A percentile compares a stretch with the other conserved stretches of the same genome.
Conservation (phyloP, 2,113 vertebrate genomes). For the cat (Felis catus) region F.catus_Fca126_mat1.0 CM031428.1:13057001-13057500, state of each 20-base stretch:
- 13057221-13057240: neutral
- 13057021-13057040: conserved; percentile 18
- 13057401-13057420: neutral
- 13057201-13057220: neutral
- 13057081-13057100: neutral
- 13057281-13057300: neutral
- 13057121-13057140: neutral
- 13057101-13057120: neutral
- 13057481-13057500: neutral
- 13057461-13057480: neutral
- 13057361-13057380: conserved; percentile 36
- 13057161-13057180: neutral
- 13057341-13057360: neutral
- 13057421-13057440: neutral
- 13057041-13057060: neutral
- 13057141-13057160: neutral
- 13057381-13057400: neutral
- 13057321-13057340: neutral
- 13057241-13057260: neutral
- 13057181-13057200: neutral
- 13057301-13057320: neutral
- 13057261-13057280: neutral
- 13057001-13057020: neutral
- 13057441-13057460: conserved; percentile 13
- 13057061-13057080: neutral